Conservation (phyloP, 1,140 invertebrate species). For the Sinella curviseta region DNA sequence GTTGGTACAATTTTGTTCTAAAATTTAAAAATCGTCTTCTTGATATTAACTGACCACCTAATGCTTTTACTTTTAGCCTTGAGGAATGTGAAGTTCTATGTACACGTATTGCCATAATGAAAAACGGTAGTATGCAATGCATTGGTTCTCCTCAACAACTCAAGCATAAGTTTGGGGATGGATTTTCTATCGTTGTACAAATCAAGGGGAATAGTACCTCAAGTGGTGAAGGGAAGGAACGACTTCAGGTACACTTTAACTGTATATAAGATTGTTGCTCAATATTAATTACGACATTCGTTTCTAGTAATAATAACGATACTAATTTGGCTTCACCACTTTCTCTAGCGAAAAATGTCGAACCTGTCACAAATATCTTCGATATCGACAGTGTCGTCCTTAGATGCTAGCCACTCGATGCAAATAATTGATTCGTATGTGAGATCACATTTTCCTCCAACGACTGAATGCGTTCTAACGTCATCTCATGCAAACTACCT, state of each 20-base stretch:
- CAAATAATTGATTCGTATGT: neutral
- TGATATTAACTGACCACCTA: no score
- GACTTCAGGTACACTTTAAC: conserved; percentile 11
- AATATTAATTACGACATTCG: no score
- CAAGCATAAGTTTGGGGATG: conserved; percentile 60
- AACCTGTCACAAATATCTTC: neutral
- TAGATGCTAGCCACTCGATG: neutral
- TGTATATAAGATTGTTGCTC: no score
- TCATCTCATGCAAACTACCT: conserved; percentile 14
- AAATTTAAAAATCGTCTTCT: neutral
- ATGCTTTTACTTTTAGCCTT: conserved; percentile 43
- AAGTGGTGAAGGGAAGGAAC: conserved; percentile 47
- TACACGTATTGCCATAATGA: conserved; percentile 58
- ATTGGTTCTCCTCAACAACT: conserved; percentile 53
- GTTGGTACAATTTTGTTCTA: no score
- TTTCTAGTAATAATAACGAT: neutral
- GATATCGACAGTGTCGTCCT: neutral
- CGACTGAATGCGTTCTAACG: neutral
- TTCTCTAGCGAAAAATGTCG: neutral
- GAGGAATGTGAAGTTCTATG: conserved; percentile 60
- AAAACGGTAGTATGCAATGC: neutral
- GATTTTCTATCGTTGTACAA: conserved; percentile 57
- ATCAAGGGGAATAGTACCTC: conserved; percentile 52
- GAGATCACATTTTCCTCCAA: neutral
- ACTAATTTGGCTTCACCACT: neutral